These are phyloP conservation scores for Thalassophryne amazonica DNA, from an alignment of 2,797 vertebrate species.

Conservation along the genomic window DNA sequence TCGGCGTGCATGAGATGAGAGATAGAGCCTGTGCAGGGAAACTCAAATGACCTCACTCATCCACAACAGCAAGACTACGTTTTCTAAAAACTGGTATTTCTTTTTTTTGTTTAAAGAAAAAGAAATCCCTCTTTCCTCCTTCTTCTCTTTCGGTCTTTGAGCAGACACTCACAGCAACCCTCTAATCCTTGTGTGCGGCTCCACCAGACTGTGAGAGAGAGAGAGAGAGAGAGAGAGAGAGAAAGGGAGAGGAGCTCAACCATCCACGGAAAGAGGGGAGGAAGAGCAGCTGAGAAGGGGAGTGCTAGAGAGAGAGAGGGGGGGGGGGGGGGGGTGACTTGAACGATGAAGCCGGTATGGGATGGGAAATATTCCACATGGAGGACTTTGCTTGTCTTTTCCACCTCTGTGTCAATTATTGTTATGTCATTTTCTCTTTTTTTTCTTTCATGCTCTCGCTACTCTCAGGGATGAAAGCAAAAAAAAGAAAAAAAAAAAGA, in stretches of 20 bases:
- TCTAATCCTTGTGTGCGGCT: slow-evolving; percentile 73
- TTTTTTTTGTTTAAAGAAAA: no score
- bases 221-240: slow-evolving; percentile 40
- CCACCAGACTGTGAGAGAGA: slow-evolving; percentile 72
- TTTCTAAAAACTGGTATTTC: slow-evolving; percentile 7
- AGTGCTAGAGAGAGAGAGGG: slow-evolving; percentile 32
- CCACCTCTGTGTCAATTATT: slow-evolving; percentile 9
- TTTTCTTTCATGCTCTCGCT: slow-evolving; percentile 2
- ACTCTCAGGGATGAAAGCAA: no score
- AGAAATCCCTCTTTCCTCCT: slow-evolving; percentile 40
- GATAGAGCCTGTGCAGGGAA: slow-evolving; percentile 17
- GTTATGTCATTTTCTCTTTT: slow-evolving; percentile 9
- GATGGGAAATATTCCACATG: slow-evolving; percentile 26
- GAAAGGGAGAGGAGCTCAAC: slow-evolving; percentile 54
- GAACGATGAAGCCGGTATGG: slow-evolving; percentile 43
- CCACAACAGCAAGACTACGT: slow-evolving; percentile 36
- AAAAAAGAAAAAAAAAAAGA: no score
- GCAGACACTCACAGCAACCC: slow-evolving; percentile 68
- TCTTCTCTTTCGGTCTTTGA: slow-evolving; percentile 55
- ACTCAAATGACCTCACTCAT: slow-evolving; percentile 45
- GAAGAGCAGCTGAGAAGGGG: slow-evolving; percentile 65
- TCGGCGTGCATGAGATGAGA: slow-evolving; percentile 4
- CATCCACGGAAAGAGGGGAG: slow-evolving; percentile 68
- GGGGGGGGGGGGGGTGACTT: slow-evolving; percentile 48
- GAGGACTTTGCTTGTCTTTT: slow-evolving; percentile 43